Evolutionary conservation across 2,888 invertebrate genomes (phyloP).

Genomic region (Lampropteryx suffumata): DNA sequence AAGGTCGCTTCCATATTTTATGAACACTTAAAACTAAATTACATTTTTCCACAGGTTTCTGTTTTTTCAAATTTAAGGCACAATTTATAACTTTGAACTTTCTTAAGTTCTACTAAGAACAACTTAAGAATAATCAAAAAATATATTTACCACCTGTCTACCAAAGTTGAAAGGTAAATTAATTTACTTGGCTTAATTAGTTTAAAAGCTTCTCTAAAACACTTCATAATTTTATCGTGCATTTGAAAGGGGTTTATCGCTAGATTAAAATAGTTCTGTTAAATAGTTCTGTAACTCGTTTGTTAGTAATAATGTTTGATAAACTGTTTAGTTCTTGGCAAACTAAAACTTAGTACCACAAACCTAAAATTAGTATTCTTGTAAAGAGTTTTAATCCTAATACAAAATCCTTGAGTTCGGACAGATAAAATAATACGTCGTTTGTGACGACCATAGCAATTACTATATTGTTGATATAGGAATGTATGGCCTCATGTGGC

Average conservation of each 20-base stretch:
- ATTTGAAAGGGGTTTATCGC: slow-evolving; percentile 15
- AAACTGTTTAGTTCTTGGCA: neutral
- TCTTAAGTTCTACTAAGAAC: too few relatives aligned
- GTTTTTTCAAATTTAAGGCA: slow-evolving; percentile 26
- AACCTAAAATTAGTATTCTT: too few relatives aligned
- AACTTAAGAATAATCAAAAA: slow-evolving; percentile 32
- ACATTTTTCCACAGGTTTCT: slow-evolving; percentile 53
- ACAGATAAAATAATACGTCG: too few relatives aligned
- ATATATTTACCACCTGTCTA: neutral
- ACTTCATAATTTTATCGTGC: slow-evolving; percentile 23
- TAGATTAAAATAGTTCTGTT: slow-evolving; percentile 22
- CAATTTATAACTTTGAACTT: slow-evolving; percentile 26
- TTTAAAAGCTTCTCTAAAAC: slow-evolving; percentile 30
- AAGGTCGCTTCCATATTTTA: slow-evolving; percentile 70
- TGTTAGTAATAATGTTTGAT: slow-evolving; percentile 10
- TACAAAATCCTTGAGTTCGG: too few relatives aligned
- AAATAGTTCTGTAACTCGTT: slow-evolving; percentile 10
- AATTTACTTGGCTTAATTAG: slow-evolving; percentile 30
- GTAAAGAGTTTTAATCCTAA: too few relatives aligned
- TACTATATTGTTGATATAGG: too few relatives aligned
- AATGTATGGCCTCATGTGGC: too few relatives aligned
- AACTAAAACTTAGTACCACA: too few relatives aligned
- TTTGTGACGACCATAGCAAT: too few relatives aligned
- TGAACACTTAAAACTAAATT: slow-evolving; percentile 69
- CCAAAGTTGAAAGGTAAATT: slow-evolving; percentile 1